These are phyloP conservation scores for Ostrea edulis DNA, from an alignment of 1,140 invertebrate species.

Conservation along the genomic window DNA sequence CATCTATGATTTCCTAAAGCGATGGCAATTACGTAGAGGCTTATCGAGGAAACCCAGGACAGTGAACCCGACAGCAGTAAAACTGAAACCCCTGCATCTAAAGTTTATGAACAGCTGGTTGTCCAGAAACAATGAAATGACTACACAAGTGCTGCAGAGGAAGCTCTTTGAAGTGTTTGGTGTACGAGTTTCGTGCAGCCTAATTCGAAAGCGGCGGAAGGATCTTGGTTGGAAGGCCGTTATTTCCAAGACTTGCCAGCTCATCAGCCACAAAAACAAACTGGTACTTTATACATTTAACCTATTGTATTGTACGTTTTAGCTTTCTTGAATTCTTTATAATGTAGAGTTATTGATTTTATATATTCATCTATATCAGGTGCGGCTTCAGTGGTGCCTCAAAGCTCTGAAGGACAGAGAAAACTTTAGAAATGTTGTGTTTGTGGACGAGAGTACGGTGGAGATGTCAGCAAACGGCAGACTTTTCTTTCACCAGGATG, in stretches of 20 bases:
- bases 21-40: no score
- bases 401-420: not conserved
- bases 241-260: no score
- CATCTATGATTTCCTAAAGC: not conserved
- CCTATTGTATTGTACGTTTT: no score
- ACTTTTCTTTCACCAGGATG: constrained; percentile 40
- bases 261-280: no score
- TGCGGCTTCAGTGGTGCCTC: not conserved
- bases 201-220: no score
- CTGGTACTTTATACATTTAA: no score
- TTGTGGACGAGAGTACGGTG: constrained; percentile 43
- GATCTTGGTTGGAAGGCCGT: no score
- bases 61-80: not conserved
- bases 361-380: not conserved
- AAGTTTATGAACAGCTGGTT: constrained; percentile 1
- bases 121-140: not conserved
- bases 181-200: not conserved
- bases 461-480: constrained; percentile 37
- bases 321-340: not conserved
- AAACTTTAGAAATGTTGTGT: constrained; percentile 22
- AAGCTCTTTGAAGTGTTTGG: constrained; percentile 13
- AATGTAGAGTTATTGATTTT: not conserved
- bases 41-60: not conserved
- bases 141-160: not conserved
- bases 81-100: not conserved